Percentiles rank a stretch among this genome's conserved stretches.
phyloP scores from a whole-genome alignment of 2,113 vertebrate species.

The Ifrita kowaldi region DNA sequence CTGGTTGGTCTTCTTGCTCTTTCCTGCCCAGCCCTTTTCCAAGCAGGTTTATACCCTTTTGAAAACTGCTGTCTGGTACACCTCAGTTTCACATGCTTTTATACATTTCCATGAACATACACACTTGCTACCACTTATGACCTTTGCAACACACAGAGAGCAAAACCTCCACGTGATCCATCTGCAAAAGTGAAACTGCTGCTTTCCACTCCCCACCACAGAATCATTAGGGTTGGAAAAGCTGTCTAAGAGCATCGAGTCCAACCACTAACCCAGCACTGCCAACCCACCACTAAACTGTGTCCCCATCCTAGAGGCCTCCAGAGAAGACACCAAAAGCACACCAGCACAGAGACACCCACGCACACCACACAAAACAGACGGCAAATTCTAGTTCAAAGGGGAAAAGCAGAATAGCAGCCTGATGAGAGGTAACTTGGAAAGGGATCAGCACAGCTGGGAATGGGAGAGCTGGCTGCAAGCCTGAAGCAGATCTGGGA shows the following conservation, averaged over 20 bases:
- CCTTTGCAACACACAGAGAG: not conserved
- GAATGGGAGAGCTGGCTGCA: not conserved
- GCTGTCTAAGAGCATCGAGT: not conserved
- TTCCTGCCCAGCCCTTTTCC: not conserved
- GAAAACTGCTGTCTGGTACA: not conserved
- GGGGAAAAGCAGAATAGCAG: not conserved
- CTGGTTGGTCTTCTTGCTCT: not conserved
- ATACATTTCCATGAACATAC: not conserved
- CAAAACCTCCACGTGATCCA: not conserved
- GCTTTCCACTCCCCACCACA: not conserved
- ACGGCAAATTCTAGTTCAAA: not conserved
- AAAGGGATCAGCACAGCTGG: not conserved
- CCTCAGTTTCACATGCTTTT: not conserved
- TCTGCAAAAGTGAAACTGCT: not conserved
- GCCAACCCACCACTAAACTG: not conserved
- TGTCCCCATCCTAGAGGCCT: not conserved
- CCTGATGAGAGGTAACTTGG: not conserved
- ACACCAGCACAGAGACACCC: not conserved
- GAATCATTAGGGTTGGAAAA: not conserved
- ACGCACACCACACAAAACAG: fast-evolving
- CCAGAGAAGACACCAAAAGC: not conserved
- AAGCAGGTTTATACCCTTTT: not conserved
- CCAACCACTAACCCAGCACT: not conserved
- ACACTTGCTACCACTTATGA: not conserved
- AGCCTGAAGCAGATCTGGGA: not conserved